Base-by-base conservation (phyloP, 1,140 invertebrate genomes). In the Xylocopa sonorina region DNA sequence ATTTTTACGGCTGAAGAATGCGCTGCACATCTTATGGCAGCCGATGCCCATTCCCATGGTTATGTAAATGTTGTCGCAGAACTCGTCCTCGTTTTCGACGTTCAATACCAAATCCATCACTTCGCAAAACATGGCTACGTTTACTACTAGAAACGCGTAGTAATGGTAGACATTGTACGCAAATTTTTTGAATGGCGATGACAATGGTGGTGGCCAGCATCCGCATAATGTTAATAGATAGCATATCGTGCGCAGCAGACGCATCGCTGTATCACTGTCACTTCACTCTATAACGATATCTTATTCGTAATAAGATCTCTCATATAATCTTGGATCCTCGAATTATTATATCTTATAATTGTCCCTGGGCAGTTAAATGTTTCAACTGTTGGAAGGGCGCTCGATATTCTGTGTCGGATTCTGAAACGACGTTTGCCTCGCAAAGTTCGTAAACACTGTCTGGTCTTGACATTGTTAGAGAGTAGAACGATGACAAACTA, bases 1-100 rank as follows among this genome's bases (percentile, higher is more conserved):
- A 4, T 79, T 77, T 10, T 29, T 21, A 0, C 77, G 77, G 43
- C 66, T 81, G 1, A 66, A 4, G 14, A 84, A 21, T 18, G 89
- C 1, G 3, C 74, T 83, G 6, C 51, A 14, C 1, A 81, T 27
- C 67, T 89, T 89, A 0, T 66, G 73, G 7, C 81, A 78, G 1
- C 62, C 71, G 16, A 80, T 67, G 0, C 75, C 32, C 27, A 86
- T 72, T 1, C 85, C 78, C 14, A 89, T 51, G 5, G 84, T 29
- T n/a, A 89, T 64, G 18, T 84, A 89, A 14, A 87, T 69, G 64
- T 84, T 85, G 32, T 88, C 80, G 1, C 83, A 80, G 3, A 88
- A 76, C 21, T 82, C 66, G 0, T 86, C 76, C 9, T 69, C 24
- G 46, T 74, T 80, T 0, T 43, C 21, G 12, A 83, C 81, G 69